Evolutionary conservation across 2,888 invertebrate genomes (phyloP).

Genomic region (Troides helena): DNA sequence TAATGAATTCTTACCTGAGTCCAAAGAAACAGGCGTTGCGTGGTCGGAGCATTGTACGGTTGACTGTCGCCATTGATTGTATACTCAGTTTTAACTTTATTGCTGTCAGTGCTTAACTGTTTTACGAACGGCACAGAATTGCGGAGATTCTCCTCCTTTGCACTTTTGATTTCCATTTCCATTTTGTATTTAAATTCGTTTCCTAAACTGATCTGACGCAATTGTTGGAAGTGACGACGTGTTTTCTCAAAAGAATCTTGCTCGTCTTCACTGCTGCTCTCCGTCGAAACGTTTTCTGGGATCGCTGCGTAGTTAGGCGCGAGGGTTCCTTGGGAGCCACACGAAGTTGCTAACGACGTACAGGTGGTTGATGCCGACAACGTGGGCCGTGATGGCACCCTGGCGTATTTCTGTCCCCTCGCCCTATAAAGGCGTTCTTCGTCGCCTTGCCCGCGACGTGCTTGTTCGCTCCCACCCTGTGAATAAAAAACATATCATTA

Average conservation of each 20-base stretch:
- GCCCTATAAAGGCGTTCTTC: slow-evolving; percentile 68
- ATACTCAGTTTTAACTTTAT: slow-evolving; percentile 76
- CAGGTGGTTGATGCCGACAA: slow-evolving; percentile 82
- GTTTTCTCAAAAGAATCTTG: slow-evolving; percentile 79
- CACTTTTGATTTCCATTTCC: slow-evolving; percentile 83
- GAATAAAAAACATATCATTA: slow-evolving; percentile 40
- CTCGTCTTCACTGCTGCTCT: slow-evolving; percentile 76
- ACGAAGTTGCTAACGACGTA: slow-evolving; percentile 80
- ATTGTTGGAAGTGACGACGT: slow-evolving; percentile 81
- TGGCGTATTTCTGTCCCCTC: slow-evolving; percentile 71
- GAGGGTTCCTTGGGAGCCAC: slow-evolving; percentile 71
- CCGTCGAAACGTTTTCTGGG: slow-evolving; percentile 66
- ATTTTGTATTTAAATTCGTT: slow-evolving; percentile 82
- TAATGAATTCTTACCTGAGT: slow-evolving; percentile 57
- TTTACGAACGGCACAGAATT: slow-evolving; percentile 82
- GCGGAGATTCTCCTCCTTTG: slow-evolving; percentile 81
- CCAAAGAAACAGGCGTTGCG: slow-evolving; percentile 73
- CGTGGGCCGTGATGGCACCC: slow-evolving; percentile 74
- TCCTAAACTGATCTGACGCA: slow-evolving; percentile 82
- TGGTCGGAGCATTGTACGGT: slow-evolving; percentile 79
- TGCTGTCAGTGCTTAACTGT: slow-evolving; percentile 80
- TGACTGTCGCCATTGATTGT: slow-evolving; percentile 63
- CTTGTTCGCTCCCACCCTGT: slow-evolving; percentile 71
- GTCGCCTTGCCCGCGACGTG: slow-evolving; percentile 67
- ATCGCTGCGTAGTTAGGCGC: slow-evolving; percentile 70